Conservation (phyloP, 2,888 invertebrate genomes). For the Automeris io region DNA sequence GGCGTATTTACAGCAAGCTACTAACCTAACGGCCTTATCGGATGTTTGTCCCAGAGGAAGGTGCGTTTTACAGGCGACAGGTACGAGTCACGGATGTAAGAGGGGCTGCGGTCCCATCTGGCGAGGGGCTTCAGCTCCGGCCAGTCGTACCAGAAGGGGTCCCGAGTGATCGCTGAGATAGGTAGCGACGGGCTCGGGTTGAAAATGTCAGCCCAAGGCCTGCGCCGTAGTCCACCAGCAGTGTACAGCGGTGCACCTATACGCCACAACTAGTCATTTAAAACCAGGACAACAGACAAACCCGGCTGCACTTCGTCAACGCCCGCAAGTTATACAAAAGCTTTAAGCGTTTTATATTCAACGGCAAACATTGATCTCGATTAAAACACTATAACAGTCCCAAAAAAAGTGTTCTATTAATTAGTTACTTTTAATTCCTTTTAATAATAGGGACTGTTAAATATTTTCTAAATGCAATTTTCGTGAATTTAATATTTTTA, state of each 20-base stretch:
- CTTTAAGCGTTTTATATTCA: constrained; percentile 3
- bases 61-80: constrained; percentile 93
- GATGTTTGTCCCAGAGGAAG: constrained; percentile 94
- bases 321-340: constrained; percentile 22
- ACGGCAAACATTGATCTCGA: constrained; percentile 1
- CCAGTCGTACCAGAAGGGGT: constrained; percentile 93
- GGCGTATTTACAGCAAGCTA: constrained; percentile 64
- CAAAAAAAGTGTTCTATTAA: too few species aligned
- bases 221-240: constrained; percentile 79
- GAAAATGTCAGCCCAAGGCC: constrained; percentile 82
- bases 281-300: constrained; percentile 53
- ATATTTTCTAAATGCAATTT: too few species aligned
- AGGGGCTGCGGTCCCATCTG: constrained; percentile 83
- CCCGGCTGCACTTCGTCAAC: constrained; percentile 54
- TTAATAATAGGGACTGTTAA: too few species aligned
- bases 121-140: constrained; percentile 88
- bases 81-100: constrained; percentile 90
- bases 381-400: constrained; percentile 5
- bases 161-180: constrained; percentile 87
- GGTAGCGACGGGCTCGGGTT: constrained; percentile 88
- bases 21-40: constrained; percentile 93
- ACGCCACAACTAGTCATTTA: constrained; percentile 49
- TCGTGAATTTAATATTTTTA: too few species aligned
- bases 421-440: too few species aligned
- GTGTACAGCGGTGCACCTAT: constrained; percentile 84